Conservation (phyloP, 1,140 invertebrate species). For the Diuraphis noxia region DNA sequence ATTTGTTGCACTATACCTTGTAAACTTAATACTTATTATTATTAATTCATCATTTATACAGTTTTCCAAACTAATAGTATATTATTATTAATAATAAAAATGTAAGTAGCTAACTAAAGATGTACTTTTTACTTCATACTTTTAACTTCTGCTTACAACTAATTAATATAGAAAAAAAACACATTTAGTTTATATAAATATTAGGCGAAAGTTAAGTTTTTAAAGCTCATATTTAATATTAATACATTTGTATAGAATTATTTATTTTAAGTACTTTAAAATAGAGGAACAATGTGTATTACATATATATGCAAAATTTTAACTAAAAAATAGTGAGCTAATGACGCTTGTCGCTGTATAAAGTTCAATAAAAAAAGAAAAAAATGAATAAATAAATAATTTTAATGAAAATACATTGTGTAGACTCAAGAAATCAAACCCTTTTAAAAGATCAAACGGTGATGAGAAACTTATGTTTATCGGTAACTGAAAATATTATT, state of each 20-base stretch:
- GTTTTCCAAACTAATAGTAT: neutral
- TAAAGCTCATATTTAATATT: neutral
- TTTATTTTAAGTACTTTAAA: neutral
- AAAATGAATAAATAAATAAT: neutral
- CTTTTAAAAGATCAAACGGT: neutral
- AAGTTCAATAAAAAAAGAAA: neutral
- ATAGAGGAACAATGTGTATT: too few relatives aligned
- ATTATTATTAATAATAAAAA: neutral
- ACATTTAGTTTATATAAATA: neutral
- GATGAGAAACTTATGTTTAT: neutral
- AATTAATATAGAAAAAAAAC: too few relatives aligned
- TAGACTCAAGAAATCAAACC: neutral
- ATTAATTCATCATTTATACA: neutral
- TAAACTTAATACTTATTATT: neutral
- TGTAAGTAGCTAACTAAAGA: neutral
- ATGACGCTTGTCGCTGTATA: neutral
- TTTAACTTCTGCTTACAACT: neutral
- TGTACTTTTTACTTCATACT: neutral
- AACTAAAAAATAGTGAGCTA: neutral
- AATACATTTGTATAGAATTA: neutral
- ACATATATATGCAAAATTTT: neutral
- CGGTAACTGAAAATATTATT: neutral
- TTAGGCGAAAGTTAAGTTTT: neutral
- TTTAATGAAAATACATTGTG: neutral
- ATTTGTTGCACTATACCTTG: neutral